Evolutionary conservation across 2,888 invertebrate genomes (phyloP).

Genomic region (Pogonocherus hispidulus): DNA sequence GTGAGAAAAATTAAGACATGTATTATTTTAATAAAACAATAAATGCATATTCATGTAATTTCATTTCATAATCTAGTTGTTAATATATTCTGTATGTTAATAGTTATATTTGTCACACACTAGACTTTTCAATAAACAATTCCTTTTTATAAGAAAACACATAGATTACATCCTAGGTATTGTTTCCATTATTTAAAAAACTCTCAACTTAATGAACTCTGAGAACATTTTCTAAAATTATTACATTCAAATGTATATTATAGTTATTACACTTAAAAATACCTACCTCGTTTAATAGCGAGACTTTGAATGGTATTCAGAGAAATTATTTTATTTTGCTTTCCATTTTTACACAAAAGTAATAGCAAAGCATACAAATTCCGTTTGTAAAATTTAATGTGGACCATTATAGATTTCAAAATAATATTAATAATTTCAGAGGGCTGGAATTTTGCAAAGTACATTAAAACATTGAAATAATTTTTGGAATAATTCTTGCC

Average conservation of each 20-base stretch:
- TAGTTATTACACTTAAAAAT: background rate
- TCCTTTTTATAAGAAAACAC: background rate
- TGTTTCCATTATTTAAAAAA: slow-evolving; percentile 13
- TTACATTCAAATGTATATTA: background rate
- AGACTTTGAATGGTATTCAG: too few relatives aligned
- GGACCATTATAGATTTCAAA: too few relatives aligned
- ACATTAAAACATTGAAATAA: too few relatives aligned
- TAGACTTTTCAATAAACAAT: slow-evolving; percentile 5
- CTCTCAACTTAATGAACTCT: background rate
- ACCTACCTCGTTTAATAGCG: too few relatives aligned
- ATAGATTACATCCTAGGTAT: slow-evolving; percentile 10
- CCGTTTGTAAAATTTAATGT: too few relatives aligned
- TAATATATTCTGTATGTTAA: background rate
- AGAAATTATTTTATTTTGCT: too few relatives aligned
- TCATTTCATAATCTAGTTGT: slow-evolving; percentile 45
- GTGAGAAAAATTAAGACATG: slow-evolving; percentile 41
- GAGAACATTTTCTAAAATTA: background rate
- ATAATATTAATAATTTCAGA: too few relatives aligned
- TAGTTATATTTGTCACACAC: slow-evolving; percentile 12
- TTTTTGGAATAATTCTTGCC: too few relatives aligned
- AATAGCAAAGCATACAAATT: too few relatives aligned
- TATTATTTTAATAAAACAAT: slow-evolving; percentile 41
- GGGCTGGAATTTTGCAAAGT: too few relatives aligned
- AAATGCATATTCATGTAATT: slow-evolving; percentile 41
- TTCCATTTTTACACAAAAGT: too few relatives aligned